Conservation (phyloP, 2,113 vertebrate genomes). For the Zosterops borbonicus region DNA sequence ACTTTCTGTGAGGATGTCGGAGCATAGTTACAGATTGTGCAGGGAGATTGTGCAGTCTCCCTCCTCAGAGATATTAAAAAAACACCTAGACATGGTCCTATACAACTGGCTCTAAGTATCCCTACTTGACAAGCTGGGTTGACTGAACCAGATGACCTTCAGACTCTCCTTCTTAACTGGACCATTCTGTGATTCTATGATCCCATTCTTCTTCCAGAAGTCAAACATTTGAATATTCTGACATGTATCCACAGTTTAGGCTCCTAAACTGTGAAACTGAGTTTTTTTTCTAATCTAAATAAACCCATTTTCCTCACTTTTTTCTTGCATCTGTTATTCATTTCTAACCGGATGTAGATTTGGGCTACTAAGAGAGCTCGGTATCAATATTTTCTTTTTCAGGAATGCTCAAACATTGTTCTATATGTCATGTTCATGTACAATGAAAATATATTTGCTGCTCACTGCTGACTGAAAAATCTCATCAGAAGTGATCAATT, state of each 20-base stretch:
- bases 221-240: neutral
- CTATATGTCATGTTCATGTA: neutral
- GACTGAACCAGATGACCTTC: neutral
- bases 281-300: neutral
- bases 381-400: neutral
- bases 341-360: neutral
- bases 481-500: neutral
- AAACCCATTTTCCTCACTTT: neutral
- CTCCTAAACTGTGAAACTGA: neutral
- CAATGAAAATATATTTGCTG: neutral
- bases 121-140: neutral
- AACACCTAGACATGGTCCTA: accelerated
- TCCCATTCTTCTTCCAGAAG: neutral
- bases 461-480: neutral
- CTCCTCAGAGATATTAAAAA: neutral
- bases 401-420: neutral
- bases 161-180: neutral
- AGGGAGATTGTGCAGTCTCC: neutral
- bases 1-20: neutral
- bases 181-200: neutral
- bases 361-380: neutral
- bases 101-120: neutral
- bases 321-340: neutral
- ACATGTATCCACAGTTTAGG: neutral
- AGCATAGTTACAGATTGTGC: neutral